Evolutionary conservation across 2,797 vertebrate genomes (phyloP).

Genomic region (Oryzias dopingdopingensis): DNA sequence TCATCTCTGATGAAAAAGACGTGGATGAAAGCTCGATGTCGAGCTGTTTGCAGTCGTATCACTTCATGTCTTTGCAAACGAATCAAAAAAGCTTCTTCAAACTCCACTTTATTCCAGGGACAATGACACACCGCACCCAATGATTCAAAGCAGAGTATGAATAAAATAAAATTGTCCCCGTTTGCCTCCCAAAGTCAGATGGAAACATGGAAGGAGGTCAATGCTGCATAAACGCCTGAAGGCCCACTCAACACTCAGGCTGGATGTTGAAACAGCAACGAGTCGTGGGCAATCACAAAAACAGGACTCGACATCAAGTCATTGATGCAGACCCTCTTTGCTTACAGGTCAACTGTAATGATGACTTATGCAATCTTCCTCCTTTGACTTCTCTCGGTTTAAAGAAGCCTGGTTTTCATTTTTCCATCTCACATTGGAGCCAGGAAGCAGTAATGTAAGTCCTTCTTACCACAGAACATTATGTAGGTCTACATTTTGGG

Average conservation of each 20-base stretch:
- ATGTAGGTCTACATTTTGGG: neutral
- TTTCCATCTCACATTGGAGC: constrained; percentile 14
- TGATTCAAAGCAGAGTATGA: too few species aligned
- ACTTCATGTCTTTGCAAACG: constrained; percentile 21
- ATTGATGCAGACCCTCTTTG: constrained; percentile 27
- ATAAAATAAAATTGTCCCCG: too few species aligned
- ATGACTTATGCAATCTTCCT: constrained; percentile 27
- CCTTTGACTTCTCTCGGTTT: constrained; percentile 13
- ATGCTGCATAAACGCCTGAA: constrained; percentile 34
- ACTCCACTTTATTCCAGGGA: constrained; percentile 11
- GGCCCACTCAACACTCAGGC: constrained; percentile 27
- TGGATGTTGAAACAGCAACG: constrained; percentile 25
- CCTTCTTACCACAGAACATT: neutral
- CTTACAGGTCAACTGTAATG: constrained; percentile 45
- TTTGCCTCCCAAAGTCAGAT: constrained; percentile 20
- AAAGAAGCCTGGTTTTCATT: neutral
- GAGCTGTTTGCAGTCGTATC: constrained; percentile 4
- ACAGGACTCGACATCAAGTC: constrained; percentile 36
- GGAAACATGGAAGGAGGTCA: constrained; percentile 11
- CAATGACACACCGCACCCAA: constrained; percentile 15
- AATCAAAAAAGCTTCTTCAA: constrained; percentile 20
- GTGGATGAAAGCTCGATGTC: too few species aligned
- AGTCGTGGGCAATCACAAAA: constrained; percentile 18
- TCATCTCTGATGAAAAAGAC: constrained; percentile 13
- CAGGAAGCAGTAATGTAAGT: neutral